These are phyloP conservation scores for roundworm (Caenorhabditis elegans) DNA, from an alignment of 1,140 invertebrate species.

Conservation along the genomic window WBcel235 BX284605.5:8407001-8407500, in stretches of 20 bases:
- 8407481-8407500: too few species aligned
- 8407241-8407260: neutral
- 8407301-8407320: neutral
- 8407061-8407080: neutral
- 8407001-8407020: neutral
- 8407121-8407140: neutral
- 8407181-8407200: neutral
- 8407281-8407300: constrained; percentile 15
- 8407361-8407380: neutral
- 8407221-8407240: neutral
- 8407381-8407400: neutral
- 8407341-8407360: neutral
- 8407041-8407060: neutral
- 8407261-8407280: neutral
- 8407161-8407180: too few species aligned
- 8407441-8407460: too few species aligned
- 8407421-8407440: too few species aligned
- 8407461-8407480: too few species aligned
- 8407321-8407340: neutral
- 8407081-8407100: neutral
- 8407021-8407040: neutral
- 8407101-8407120: neutral
- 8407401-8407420: constrained; percentile 23
- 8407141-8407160: too few species aligned
- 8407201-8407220: neutral